Base-by-base conservation (phyloP, 2,888 invertebrate genomes). In the Bombyx huttoni region DNA sequence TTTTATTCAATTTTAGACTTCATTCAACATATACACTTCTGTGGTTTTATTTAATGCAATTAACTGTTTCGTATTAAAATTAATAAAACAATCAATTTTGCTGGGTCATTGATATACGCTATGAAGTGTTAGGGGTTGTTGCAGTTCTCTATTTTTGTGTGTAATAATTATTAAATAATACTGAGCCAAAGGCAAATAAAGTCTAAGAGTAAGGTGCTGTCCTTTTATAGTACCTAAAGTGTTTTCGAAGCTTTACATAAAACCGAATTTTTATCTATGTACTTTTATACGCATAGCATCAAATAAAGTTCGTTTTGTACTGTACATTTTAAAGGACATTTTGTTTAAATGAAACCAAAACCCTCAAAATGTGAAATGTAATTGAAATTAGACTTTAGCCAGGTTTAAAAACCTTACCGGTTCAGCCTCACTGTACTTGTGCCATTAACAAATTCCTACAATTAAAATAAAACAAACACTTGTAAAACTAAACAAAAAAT, bases 141-240 rank as follows among this genome's bases (percentile, higher is more conserved):
- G 56, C 53, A 53, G 12, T 40, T 12, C 8, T 40, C 8, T 40
- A 10, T 40, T 40, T 10, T 40, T 40, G 8, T 40, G 40, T 52
- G 24, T 24, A 24, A 24, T 24, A 51, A 24, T 24, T 24, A 48
- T 57, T 58, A 62, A 62, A 63, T 68, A 68, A 73, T 74, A 73
- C 69, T 81, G 73, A 82, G 85, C 85, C 85, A 83, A 85, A 86
- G 86, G 85, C 84, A 77, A 73, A 72, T 68, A 69, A 75, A 73
- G 75, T 81, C 74, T 80, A 70, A 68, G 69, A 71, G 73, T 68
- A 75, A 81, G 84, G 84, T 87, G 85, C 82, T 87, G 81, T 77
- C 69, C 65, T 66, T 69, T 61, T 70, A 75, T 71, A 73, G 65
- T 76, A 68, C 67, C 40, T 40, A 5, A 40, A 71, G 71, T 59